Percentiles rank a stretch among this genome's conserved stretches.
phyloP scores from a whole-genome alignment of 2,888 invertebrate species.

The Thymelicus sylvestris region DNA sequence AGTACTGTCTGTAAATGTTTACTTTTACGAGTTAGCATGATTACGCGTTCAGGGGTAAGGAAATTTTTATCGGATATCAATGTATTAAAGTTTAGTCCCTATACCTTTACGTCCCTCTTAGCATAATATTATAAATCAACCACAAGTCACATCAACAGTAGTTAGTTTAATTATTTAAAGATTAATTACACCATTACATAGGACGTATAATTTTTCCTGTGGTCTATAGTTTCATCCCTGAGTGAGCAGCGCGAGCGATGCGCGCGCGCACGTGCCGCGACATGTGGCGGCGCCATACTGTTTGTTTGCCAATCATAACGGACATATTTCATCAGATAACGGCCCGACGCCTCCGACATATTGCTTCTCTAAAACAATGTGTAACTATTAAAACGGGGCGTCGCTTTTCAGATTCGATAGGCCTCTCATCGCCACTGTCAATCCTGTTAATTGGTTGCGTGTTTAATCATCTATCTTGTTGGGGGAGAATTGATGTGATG shows the following conservation, averaged over 20 bases:
- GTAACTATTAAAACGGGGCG: slow-evolving; percentile 75
- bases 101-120: too few relatives aligned
- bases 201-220: slow-evolving; percentile 35
- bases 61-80: too few relatives aligned
- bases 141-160: too few relatives aligned
- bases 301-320: slow-evolving; percentile 85
- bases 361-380: slow-evolving; percentile 80
- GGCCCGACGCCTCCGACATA: slow-evolving; percentile 75
- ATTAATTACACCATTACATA: background rate
- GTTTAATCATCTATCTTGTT: slow-evolving; percentile 11
- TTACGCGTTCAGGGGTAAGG: too few relatives aligned
- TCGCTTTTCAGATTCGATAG: slow-evolving; percentile 61
- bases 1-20: too few relatives aligned
- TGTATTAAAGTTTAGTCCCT: too few relatives aligned
- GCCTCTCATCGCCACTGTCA: slow-evolving; percentile 52
- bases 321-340: slow-evolving; percentile 85
- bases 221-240: slow-evolving; percentile 76
- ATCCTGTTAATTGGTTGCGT: slow-evolving; percentile 39
- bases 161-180: background rate
- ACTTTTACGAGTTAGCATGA: too few relatives aligned
- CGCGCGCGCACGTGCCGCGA: slow-evolving; percentile 82
- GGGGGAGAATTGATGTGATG: slow-evolving; percentile 1
- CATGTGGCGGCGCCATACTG: slow-evolving; percentile 83
- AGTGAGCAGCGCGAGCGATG: slow-evolving; percentile 77
- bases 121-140: too few relatives aligned